Percentiles rank a stretch among this genome's conserved stretches.
phyloP scores from a whole-genome alignment of 2,888 invertebrate genomes.

The Trachelus troglodyta region DNA sequence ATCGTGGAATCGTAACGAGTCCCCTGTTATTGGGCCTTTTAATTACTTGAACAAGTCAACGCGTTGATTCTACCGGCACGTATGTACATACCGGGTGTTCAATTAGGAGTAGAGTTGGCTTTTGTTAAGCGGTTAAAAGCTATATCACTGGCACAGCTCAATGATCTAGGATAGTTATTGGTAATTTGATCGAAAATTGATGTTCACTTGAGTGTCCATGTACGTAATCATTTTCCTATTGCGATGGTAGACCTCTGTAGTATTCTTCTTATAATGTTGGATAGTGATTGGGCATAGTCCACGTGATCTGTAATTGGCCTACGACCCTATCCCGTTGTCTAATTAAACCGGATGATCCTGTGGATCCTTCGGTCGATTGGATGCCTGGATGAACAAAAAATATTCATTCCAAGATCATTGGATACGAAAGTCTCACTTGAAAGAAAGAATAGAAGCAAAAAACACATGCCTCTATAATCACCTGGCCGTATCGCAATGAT shows the following conservation, averaged over 20 bases:
- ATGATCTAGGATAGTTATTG: not conserved
- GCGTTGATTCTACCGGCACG: not conserved
- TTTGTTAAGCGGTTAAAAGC: not conserved
- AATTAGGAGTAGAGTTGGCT: not conserved
- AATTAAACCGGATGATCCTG: not conserved
- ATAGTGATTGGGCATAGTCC: not conserved
- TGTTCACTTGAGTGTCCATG: not conserved
- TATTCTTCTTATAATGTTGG: not conserved
- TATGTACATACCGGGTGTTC: not conserved
- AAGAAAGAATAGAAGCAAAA: not conserved
- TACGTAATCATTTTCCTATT: not conserved
- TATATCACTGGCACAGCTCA: not conserved
- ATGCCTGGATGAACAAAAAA: not conserved
- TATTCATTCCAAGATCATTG: not conserved
- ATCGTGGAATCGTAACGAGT: conserved; percentile 41
- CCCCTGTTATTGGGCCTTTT: conserved; percentile 32
- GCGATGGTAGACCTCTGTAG: not conserved
- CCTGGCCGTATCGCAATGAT: not conserved
- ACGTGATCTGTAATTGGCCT: not conserved
- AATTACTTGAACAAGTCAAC: conserved; percentile 32
- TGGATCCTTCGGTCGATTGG: not conserved
- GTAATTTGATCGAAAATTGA: not conserved
- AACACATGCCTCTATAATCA: not conserved
- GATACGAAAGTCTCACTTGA: not conserved
- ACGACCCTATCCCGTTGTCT: not conserved